These are phyloP conservation scores for Etheostoma spectabile DNA, from an alignment of 2,113 vertebrate genomes.

Conservation along the genomic window DNA sequence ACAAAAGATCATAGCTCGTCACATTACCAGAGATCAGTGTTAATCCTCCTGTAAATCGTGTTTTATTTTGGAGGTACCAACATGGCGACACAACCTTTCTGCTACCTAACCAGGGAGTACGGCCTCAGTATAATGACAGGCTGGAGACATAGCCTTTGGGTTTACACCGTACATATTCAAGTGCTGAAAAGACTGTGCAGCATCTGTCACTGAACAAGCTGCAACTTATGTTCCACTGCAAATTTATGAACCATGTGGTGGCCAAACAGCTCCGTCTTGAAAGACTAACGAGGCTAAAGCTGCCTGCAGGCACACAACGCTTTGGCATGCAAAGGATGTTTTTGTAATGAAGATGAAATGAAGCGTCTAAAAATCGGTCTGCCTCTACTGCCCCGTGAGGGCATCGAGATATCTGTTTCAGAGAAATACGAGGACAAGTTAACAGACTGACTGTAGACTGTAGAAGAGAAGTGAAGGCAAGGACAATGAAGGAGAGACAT, in stretches of 20 bases:
- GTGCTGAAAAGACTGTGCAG: neutral
- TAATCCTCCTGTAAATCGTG: neutral
- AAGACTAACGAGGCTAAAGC: conserved; percentile 30
- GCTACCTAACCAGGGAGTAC: neutral
- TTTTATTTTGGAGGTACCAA: neutral
- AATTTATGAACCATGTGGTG: neutral
- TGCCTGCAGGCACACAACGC: conserved; percentile 14
- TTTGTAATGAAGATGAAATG: neutral
- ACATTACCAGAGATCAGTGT: neutral
- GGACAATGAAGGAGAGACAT: too few relatives aligned
- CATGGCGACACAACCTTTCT: neutral
- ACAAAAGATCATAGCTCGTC: neutral
- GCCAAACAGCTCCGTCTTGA: conserved; percentile 26
- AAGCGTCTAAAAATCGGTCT: neutral
- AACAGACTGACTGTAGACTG: neutral
- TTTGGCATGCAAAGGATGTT: neutral
- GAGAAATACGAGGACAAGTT: neutral
- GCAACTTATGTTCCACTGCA: conserved; percentile 28
- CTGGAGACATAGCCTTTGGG: conserved; percentile 11
- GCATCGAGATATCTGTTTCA: too few relatives aligned
- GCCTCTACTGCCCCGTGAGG: too few relatives aligned
- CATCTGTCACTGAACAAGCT: conserved; percentile 37
- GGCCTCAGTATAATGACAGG: conserved; percentile 1
- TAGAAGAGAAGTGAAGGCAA: neutral
- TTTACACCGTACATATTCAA: conserved; percentile 44